phyloP scores from a whole-genome alignment of 2,888 invertebrate species.

The Agapostemon virescens region DNA sequence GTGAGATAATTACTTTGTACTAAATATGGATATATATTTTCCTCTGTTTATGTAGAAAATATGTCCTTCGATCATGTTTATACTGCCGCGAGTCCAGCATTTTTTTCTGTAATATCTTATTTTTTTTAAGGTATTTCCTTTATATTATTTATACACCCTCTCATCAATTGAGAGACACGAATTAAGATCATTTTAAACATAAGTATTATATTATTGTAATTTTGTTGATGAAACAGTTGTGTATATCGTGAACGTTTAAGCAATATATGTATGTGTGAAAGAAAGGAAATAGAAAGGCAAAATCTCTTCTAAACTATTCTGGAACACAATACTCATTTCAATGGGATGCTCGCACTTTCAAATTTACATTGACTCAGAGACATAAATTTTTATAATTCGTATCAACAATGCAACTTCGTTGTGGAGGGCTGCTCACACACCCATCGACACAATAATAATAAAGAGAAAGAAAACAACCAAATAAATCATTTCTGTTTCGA shows the following conservation, averaged over 20 bases:
- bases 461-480: conserved; percentile 34
- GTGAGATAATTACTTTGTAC: conserved; percentile 19
- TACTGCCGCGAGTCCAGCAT: conserved; percentile 38
- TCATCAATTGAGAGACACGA: conserved; percentile 26
- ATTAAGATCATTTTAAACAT: conserved; percentile 51
- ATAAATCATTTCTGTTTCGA: conserved; percentile 53
- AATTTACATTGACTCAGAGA: conserved; percentile 45
- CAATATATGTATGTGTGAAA: conserved; percentile 23
- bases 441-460: conserved; percentile 43
- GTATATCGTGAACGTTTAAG: conserved; percentile 32
- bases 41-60: conserved; percentile 13
- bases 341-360: conserved; percentile 55
- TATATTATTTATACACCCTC: conserved; percentile 38
- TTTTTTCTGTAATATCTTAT: conserved; percentile 30
- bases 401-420: conserved; percentile 45
- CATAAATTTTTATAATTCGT: conserved; percentile 40
- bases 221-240: conserved; percentile 18
- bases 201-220: conserved; percentile 36
- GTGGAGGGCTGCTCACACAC: conserved; percentile 48
- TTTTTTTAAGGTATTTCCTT: conserved; percentile 31
- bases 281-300: conserved; percentile 61
- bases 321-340: conserved; percentile 43
- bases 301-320: conserved; percentile 48
- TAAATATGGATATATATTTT: conserved; percentile 40
- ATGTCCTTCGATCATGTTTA: conserved; percentile 23